These are phyloP conservation scores for Torymus aiolomorphi DNA, from an alignment of 2,888 invertebrate genomes.

Conservation along the genomic window DNA sequence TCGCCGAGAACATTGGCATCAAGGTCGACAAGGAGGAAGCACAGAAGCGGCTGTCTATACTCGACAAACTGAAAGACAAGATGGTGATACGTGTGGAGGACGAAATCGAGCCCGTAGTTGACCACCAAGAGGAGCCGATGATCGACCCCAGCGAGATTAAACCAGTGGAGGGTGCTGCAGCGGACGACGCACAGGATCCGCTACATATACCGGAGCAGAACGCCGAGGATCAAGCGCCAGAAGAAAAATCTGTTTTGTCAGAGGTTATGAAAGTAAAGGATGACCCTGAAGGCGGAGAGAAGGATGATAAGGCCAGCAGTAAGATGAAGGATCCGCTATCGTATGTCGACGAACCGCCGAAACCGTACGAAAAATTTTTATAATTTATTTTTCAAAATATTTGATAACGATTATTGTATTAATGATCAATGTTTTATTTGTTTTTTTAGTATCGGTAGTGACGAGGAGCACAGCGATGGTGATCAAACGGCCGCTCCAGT, in stretches of 20 bases:
- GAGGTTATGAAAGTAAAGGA: constrained; percentile 32
- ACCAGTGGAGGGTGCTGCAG: too few species aligned
- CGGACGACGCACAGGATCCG: constrained; percentile 28
- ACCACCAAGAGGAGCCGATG: constrained; percentile 9
- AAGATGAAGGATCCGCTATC: constrained; percentile 65
- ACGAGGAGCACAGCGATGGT: constrained; percentile 24
- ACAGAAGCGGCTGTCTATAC: constrained; percentile 70
- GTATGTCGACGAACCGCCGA: constrained; percentile 57
- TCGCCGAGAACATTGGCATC: constrained; percentile 70
- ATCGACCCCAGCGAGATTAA: not conserved
- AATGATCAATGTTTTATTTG: not conserved
- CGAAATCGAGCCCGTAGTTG: not conserved
- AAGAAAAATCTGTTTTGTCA: not conserved
- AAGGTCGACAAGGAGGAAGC: constrained; percentile 66
- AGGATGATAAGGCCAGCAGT: constrained; percentile 58
- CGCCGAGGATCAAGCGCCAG: not conserved
- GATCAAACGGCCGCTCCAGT: constrained; percentile 27
- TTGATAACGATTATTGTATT: not conserved
- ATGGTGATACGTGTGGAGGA: constrained; percentile 65
- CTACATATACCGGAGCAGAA: constrained; percentile 32
- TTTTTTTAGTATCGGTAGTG: constrained; percentile 17
- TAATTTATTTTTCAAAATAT: not conserved
- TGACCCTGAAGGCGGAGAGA: constrained; percentile 28
- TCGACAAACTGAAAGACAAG: constrained; percentile 71
- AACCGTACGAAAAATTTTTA: constrained; percentile 34